Evolutionary conservation across 2,888 invertebrate species (phyloP).

Genomic region (Chouioia cunea): DNA sequence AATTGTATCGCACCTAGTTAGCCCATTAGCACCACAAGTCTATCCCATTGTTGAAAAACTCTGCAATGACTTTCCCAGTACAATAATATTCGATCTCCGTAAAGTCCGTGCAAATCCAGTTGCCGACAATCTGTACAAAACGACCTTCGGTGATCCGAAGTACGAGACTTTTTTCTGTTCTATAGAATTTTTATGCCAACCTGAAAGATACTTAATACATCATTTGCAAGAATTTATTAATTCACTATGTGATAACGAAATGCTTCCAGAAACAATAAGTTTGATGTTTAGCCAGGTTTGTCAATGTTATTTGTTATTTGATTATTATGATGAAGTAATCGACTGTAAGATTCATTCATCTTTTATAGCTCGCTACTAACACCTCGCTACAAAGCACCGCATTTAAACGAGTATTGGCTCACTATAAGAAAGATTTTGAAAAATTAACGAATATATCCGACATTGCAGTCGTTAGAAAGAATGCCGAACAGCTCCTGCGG

Average conservation of each 20-base stretch:
- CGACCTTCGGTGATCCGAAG: conserved; percentile 55
- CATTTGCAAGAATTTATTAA: conserved; percentile 50
- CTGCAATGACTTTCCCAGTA: conserved; percentile 74
- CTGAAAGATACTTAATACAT: conserved; percentile 65
- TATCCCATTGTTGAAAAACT: conserved; percentile 67
- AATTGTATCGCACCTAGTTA: conserved; percentile 71
- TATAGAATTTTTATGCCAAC: conserved; percentile 68
- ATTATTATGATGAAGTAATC: neutral
- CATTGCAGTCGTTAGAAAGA: neutral
- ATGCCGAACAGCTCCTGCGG: neutral
- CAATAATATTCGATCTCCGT: conserved; percentile 69
- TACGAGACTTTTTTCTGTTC: conserved; percentile 67
- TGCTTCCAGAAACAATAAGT: neutral
- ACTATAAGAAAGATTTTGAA: neutral
- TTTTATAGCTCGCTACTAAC: conserved; percentile 3
- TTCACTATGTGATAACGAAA: neutral
- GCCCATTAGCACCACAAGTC: conserved; percentile 60
- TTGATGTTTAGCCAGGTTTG: conserved; percentile 19
- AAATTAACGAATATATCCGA: conserved; percentile 66
- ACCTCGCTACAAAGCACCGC: neutral
- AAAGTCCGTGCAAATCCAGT: conserved; percentile 48
- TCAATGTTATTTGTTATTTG: neutral
- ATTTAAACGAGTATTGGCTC: neutral
- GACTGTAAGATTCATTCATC: too few relatives aligned
- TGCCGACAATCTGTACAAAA: conserved; percentile 56